These are phyloP conservation scores for Esox niger DNA, from an alignment of 2,113 vertebrate genomes.

Conservation along the genomic window DNA sequence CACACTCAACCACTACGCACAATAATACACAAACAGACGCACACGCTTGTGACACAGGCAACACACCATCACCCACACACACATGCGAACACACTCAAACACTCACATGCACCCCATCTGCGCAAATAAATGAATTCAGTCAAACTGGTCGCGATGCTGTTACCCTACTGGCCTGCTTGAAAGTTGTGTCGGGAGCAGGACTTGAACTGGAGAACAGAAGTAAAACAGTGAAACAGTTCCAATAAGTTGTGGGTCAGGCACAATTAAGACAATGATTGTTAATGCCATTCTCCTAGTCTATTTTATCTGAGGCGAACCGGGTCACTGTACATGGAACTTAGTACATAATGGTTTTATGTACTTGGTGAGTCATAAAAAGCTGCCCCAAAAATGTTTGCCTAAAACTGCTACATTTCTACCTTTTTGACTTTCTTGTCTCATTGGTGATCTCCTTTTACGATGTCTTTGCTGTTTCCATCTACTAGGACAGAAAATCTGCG, in stretches of 20 bases:
- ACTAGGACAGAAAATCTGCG: neutral
- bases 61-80: neutral
- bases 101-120: slow-evolving; percentile 11
- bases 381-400: too few relatives aligned
- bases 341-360: too few relatives aligned
- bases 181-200: too few relatives aligned
- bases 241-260: neutral
- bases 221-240: too few relatives aligned
- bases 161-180: neutral
- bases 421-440: neutral
- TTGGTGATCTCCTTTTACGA: neutral
- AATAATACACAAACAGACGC: too few relatives aligned
- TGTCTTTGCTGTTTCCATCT: neutral
- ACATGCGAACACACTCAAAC: slow-evolving; percentile 19
- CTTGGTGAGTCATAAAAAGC: too few relatives aligned
- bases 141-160: neutral
- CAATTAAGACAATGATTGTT: neutral
- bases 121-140: neutral
- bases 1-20: too few relatives aligned
- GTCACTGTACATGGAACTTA: too few relatives aligned
- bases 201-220: neutral
- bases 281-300: neutral
- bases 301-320: too few relatives aligned
- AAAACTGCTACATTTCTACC: too few relatives aligned
- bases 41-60: neutral